Base-by-base conservation (phyloP, 2,888 invertebrate species). In the Euplexia lucipara region DNA sequence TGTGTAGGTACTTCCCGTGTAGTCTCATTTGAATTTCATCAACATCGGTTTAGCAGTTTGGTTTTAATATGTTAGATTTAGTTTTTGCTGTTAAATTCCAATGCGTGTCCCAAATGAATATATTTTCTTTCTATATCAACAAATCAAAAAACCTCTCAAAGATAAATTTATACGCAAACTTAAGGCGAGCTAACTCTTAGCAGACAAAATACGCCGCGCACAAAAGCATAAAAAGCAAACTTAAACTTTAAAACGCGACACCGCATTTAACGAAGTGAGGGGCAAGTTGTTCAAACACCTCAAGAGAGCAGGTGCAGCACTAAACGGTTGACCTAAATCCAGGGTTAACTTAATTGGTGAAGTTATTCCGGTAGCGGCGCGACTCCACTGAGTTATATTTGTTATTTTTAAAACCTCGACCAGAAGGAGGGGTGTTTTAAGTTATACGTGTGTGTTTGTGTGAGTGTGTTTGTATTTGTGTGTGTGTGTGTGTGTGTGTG, bases 291-390 rank as follows among this genome's bases (percentile, higher is more conserved):
- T 59, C 44, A 47, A 64, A 69, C 65, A 53, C 54, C 49, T 59
- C 61, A 16, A 45, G 66, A 49, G 70, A 44, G 41, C 75, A 80
- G 79, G 67, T 69, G 65, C 51, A 61, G 62, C 62, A 30, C 42
- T 77, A 71, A 73, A 68, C 79, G 76, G 53, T 64, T 81, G 83
- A 83, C 83, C 83, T 47, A 81, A 76, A 81, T 83, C 45, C 57
- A 20, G 16, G 52, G 1, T 57, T 70, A 76, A 82, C 75, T 83
- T 84, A 83, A 83, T 83, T 83, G 83, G 83, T 47, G 63, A 60
- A 70, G 75, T 74, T 83, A 78, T 78, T 79, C 71, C 52, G 54
- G 74, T 44, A 14, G 34, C n/a, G 41, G 18, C 20, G 51, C 76
- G 42, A 44, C 56, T 22, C 16, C 26, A n/a, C n/a, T 2, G 26